Conservation (phyloP, 2,888 invertebrate genomes). For the Phengaris alcon region DNA sequence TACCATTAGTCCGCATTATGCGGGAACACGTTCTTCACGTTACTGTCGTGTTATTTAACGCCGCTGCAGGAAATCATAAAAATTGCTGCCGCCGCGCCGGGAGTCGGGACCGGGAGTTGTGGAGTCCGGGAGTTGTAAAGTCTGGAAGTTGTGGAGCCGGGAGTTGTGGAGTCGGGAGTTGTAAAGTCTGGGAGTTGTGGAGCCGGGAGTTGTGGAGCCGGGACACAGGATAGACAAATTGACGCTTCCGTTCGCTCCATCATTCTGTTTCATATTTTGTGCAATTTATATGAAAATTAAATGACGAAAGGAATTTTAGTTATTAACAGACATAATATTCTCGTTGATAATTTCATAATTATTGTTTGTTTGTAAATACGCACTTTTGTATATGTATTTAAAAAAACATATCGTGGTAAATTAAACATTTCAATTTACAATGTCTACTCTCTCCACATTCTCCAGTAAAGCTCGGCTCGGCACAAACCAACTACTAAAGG, state of each 20-base stretch:
- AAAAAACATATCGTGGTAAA: no score
- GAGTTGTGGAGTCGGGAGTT: background rate
- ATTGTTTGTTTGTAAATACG: background rate
- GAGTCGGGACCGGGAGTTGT: no score
- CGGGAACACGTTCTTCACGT: background rate
- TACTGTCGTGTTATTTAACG: background rate
- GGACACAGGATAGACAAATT: constrained; percentile 1
- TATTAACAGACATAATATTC: background rate
- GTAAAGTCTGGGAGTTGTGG: background rate
- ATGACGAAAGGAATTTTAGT: background rate
- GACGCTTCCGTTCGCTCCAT: background rate
- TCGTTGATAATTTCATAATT: background rate
- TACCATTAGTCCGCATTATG: background rate
- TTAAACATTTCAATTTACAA: no score
- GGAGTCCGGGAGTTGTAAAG: no score
- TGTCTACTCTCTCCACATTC: no score
- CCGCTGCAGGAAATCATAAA: constrained; percentile 7
- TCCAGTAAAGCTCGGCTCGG: no score
- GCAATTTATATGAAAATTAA: constrained; percentile 5
- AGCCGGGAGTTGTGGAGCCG: background rate
- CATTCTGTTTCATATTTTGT: background rate
- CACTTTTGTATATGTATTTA: background rate
- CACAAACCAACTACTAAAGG: no score
- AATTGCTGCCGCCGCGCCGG: background rate
- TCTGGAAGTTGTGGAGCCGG: background rate